Percentiles rank a stretch among this genome's conserved stretches.
Evolutionary conservation across 2,888 invertebrate species (phyloP).

Genomic region (Ochropleura plecta): DNA sequence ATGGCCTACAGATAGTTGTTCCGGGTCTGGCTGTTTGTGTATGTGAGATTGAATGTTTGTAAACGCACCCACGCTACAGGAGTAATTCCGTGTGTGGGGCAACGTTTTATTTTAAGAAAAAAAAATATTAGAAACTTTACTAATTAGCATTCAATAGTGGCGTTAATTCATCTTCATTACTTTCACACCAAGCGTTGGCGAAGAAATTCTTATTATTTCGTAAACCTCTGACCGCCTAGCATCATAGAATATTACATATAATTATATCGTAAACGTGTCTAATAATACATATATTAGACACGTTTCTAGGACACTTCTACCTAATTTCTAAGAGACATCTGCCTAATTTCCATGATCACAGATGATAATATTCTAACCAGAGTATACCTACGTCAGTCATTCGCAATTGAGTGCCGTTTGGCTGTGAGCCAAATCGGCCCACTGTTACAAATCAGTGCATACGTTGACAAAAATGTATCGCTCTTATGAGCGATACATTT

Average conservation of each 20-base stretch:
- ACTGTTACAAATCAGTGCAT: slow-evolving; percentile 57
- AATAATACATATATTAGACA: background rate
- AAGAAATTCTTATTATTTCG: background rate
- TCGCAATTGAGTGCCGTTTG: slow-evolving; percentile 63
- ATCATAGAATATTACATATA: background rate
- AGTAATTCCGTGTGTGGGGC: too few relatives aligned
- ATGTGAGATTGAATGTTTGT: too few relatives aligned
- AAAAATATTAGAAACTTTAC: too few relatives aligned
- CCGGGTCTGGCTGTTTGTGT: too few relatives aligned
- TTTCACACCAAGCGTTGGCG: background rate
- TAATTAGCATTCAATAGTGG: too few relatives aligned
- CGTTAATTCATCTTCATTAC: background rate
- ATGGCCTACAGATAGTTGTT: too few relatives aligned
- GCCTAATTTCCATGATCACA: slow-evolving; percentile 37
- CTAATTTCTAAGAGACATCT: slow-evolving; percentile 14
- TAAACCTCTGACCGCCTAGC: background rate
- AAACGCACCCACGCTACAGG: too few relatives aligned
- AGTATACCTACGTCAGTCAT: slow-evolving; percentile 60
- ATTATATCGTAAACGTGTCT: too few relatives aligned
- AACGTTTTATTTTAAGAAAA: too few relatives aligned
- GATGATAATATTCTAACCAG: slow-evolving; percentile 55
- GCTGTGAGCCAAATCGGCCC: slow-evolving; percentile 61
- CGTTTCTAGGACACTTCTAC: background rate
- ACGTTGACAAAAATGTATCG: slow-evolving; percentile 57
- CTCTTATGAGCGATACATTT: too few relatives aligned